phyloP scores from a whole-genome alignment of 2,113 vertebrate genomes.

The Sialia sialis region DNA sequence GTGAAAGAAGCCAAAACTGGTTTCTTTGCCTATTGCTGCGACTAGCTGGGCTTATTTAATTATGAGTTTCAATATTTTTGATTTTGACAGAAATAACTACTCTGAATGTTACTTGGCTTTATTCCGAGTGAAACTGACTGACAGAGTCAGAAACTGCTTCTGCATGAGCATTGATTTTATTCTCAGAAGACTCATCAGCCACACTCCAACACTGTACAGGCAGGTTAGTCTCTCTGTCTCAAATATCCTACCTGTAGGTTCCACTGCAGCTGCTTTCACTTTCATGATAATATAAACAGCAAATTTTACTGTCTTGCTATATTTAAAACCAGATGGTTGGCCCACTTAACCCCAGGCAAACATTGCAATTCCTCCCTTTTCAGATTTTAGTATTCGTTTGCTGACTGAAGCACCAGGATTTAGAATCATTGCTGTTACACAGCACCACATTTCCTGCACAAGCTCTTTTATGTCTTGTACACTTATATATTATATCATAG shows the following conservation, averaged over 20 bases:
- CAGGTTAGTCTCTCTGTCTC: not conserved
- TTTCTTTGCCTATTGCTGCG: not conserved
- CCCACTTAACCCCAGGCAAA: not conserved
- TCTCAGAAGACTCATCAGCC: not conserved
- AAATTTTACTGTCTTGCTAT: not conserved
- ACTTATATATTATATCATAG: not conserved
- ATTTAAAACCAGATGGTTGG: not conserved
- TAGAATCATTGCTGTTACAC: not conserved
- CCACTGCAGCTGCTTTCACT: not conserved
- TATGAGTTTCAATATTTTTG: not conserved
- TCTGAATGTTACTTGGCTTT: not conserved
- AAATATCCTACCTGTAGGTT: not conserved
- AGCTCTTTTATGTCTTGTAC: not conserved
- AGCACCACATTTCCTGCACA: not conserved
- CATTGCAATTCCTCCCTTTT: not conserved
- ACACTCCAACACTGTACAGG: not conserved
- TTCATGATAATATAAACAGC: not conserved
- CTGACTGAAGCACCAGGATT: not conserved
- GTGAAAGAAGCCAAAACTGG: not conserved
- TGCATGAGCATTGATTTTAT: not conserved
- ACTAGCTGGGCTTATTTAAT: not conserved
- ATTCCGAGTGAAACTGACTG: not conserved
- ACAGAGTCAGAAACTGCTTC: not conserved
- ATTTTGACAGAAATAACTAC: not conserved
- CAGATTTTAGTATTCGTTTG: not conserved